phyloP scores from a whole-genome alignment of 2,888 invertebrate species.

The Tenodera sinensis region DNA sequence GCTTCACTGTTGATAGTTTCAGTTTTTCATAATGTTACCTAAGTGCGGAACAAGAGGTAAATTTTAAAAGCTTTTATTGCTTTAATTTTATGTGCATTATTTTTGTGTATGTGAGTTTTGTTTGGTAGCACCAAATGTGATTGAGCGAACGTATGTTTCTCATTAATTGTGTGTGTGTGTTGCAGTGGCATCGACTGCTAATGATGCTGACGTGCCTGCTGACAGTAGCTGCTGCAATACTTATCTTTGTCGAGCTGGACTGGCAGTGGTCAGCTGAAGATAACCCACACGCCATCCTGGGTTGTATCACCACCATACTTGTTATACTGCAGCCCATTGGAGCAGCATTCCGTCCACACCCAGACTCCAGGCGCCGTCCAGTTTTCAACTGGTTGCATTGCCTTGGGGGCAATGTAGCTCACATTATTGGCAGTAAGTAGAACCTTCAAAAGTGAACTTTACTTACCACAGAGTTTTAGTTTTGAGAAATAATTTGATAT shows the following conservation, averaged over 20 bases:
- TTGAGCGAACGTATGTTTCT: too few species aligned
- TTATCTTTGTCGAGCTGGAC: conserved; percentile 78
- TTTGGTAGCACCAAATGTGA: too few species aligned
- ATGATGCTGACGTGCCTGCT: conserved; percentile 80
- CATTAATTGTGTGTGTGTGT: conserved; percentile 19
- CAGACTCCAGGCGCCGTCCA: conserved; percentile 71
- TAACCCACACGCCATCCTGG: conserved; percentile 81
- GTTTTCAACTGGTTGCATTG: conserved; percentile 92
- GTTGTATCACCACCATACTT: conserved; percentile 69
- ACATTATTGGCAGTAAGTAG: conserved; percentile 78
- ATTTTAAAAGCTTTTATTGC: too few species aligned
- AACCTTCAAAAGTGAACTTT: not conserved
- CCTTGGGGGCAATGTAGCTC: conserved; percentile 81
- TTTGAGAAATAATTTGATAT: too few species aligned
- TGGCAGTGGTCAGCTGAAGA: conserved; percentile 66
- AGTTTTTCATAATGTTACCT: too few species aligned
- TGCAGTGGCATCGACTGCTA: conserved; percentile 75
- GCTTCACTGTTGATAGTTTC: too few species aligned
- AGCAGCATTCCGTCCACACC: conserved; percentile 82
- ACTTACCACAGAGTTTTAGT: too few species aligned
- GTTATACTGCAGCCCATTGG: conserved; percentile 85
- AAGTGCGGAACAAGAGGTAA: too few species aligned
- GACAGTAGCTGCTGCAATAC: conserved; percentile 71
- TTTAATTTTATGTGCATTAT: too few species aligned
- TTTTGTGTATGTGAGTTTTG: too few species aligned